These are phyloP conservation scores for Procavia capensis DNA, from an alignment of 2,113 vertebrate genomes.

Conservation along the genomic window DNA sequence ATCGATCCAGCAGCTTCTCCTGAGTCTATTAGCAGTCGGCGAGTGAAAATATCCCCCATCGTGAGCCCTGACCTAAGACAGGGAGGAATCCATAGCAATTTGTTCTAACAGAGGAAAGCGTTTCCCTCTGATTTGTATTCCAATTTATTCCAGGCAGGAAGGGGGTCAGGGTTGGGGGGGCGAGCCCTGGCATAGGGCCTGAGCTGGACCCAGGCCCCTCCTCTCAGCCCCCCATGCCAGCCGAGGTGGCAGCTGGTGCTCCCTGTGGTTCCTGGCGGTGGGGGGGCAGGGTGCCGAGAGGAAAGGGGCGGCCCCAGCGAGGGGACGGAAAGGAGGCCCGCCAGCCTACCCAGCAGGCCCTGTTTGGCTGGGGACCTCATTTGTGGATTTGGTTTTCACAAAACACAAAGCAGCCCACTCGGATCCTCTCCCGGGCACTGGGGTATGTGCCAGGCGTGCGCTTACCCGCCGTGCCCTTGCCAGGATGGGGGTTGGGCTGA, in stretches of 20 bases:
- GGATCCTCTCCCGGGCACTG: conserved; percentile 67
- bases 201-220: background rate
- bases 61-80: conserved; percentile 89
- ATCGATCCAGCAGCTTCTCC: conserved; percentile 88
- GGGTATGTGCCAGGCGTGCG: conserved; percentile 71
- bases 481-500: conserved; percentile 67
- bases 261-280: background rate
- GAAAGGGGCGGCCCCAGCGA: background rate
- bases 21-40: conserved; percentile 91
- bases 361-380: conserved; percentile 67
- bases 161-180: conserved; percentile 29
- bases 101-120: conserved; percentile 90
- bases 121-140: conserved; percentile 90
- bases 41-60: conserved; percentile 91
- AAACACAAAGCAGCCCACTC: conserved; percentile 72
- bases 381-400: conserved; percentile 78
- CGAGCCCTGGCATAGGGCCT: background rate
- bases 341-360: conserved; percentile 71
- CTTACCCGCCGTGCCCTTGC: conserved; percentile 55
- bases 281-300: background rate
- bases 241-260: conserved; percentile 70
- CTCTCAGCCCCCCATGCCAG: background rate
- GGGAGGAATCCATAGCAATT: conserved; percentile 91
- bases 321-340: conserved; percentile 1
- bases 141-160: conserved; percentile 85